Base-by-base conservation (phyloP, 2,797 vertebrate species). In the Malurus splendens region DNA sequence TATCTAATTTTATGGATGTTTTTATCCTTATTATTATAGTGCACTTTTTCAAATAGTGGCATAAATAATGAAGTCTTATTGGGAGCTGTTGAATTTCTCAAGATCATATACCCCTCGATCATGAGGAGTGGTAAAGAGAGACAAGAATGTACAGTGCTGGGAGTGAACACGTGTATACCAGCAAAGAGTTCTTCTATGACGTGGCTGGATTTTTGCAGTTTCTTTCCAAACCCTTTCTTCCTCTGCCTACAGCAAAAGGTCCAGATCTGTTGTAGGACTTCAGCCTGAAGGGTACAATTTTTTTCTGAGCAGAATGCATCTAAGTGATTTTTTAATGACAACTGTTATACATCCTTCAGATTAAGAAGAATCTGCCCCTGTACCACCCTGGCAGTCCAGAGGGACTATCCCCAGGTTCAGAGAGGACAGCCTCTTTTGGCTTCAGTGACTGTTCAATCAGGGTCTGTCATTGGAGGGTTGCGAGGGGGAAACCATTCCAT, bases 51-150 rank as follows among this genome's bases (percentile, higher is more conserved):
- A 75, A 81, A 32, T 4, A 57, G 18, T 39, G 30, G 36, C 42
- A 65, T 52, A 87, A 75, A 72, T 38, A 76, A 70, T 18, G 17
- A 57, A 32, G 16, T 18, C 12, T 50, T 67, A 14, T n/a, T 54
- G 38, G 13, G 17, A 74, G 45, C 7, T 72, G 44, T 15, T 18
- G 11, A 65, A 14, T 64, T 86, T 91, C 47, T 60, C n/a, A 68
- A 47, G 10, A 72, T 6, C 8, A 4, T 10, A 22, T 6, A 62
- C 0, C 6, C 28, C 8, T 12, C 3, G 1, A 6, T 33, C 24
- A n/a, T 15, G 22, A 54, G 24, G 3, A 5, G 12, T 38, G 75
- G 42, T 54, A 61, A 81, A 33, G 28, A 18, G 25, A 60, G 18
- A 22, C 33, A 60, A 54, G 11, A 51, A 51, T 20, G 4, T 62